Evolutionary conservation across 2,113 vertebrate species (phyloP), one percentile per base, ranked within the genome.

Genomic region (Lophius piscatorius): DNA sequence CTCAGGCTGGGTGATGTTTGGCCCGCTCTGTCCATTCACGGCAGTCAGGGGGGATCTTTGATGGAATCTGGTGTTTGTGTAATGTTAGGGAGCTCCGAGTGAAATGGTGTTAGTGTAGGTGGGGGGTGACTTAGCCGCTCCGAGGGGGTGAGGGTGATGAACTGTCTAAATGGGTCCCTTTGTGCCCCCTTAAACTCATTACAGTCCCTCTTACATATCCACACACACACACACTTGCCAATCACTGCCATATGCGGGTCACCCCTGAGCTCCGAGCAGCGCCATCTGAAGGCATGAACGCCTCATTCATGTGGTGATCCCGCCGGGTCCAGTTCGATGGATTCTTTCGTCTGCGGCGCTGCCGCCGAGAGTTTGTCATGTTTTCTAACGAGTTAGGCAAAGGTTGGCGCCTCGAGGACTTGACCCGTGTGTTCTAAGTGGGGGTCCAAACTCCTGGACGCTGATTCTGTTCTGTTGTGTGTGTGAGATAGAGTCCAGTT

Each of bases 61-160:
- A 87, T 78, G 80, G 78, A 84, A 78, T 86, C 80, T 80, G 68
- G 72, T 89, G 87, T 85, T 89, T 89, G 83, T 85, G 70, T 87
- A 85, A 84, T 66, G 64, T 82, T 79, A 52, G 62, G 69, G 57
- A 74, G 70, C 55, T 38, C 24, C 3, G 60, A 72, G 58, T 63
- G 68, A 75, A 81, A 70, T 55, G 50, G 70, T 52, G 61, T 74
- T 54, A 40, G 56, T 50, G 44, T 51, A 39, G 33, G 45, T 20
- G 14, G 31, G 33, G 41, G 45, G 26, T 24, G 42, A 26, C 18
- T 14, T 24, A 41, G 45, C 23, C 23, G 70, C 24, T 12, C 3
- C 56, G 49, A 16, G 69, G 62, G 51, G 55, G 34, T 12, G 35
- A 44, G 76, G 69, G 63, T 77, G 82, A 83, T 77, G 82, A 81